Evolutionary conservation across 2,888 invertebrate genomes (phyloP).

Genomic region (Adela reaumurella): DNA sequence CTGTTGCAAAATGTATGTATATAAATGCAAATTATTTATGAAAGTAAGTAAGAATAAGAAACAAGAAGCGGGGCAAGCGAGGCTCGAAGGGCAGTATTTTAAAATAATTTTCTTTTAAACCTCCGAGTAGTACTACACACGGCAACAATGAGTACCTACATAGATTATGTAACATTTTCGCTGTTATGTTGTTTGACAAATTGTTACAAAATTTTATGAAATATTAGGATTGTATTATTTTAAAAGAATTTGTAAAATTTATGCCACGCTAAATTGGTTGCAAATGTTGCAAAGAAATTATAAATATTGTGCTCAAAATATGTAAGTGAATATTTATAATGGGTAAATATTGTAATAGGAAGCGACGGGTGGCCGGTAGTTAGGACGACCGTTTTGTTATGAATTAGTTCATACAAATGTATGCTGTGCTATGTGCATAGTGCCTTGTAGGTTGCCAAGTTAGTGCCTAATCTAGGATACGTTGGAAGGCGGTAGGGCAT

Average conservation of each 20-base stretch:
- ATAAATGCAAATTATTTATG: not conserved
- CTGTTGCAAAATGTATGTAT: not conserved
- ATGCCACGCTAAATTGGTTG: no score
- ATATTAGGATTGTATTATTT: conserved; percentile 2
- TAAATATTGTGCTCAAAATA: conserved; percentile 24
- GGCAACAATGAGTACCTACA: no score
- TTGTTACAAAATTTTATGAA: conserved; percentile 2
- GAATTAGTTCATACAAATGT: conserved; percentile 30
- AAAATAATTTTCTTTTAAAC: no score
- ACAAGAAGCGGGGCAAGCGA: not conserved
- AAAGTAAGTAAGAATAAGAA: no score
- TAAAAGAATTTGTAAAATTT: no score
- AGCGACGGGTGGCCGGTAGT: not conserved
- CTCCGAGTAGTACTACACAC: no score
- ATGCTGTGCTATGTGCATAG: conserved; percentile 56
- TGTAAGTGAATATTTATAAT: conserved; percentile 1
- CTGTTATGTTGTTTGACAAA: conserved; percentile 1
- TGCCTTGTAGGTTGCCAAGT: conserved; percentile 60
- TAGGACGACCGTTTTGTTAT: not conserved
- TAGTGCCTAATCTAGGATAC: conserved; percentile 41
- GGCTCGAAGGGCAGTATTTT: not conserved
- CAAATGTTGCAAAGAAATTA: conserved; percentile 10
- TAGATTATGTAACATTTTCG: no score
- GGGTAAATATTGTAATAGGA: not conserved
- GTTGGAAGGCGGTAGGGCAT: not conserved